Evolutionary conservation across 2,888 invertebrate genomes (phyloP).

Genomic region (Mamestra brassicae): DNA sequence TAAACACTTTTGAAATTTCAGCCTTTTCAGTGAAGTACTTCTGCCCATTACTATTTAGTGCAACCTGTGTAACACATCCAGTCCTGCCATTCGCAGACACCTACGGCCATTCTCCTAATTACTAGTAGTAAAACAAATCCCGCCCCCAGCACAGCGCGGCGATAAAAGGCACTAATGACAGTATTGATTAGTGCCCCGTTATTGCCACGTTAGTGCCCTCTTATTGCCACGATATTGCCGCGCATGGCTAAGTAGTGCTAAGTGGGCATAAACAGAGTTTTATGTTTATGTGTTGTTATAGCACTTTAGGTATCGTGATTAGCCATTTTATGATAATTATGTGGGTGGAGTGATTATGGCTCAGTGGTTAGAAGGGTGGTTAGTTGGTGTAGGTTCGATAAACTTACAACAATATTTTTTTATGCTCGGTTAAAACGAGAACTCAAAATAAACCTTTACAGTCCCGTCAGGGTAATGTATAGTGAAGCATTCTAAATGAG

Average conservation of each 20-base stretch:
- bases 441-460: too few relatives aligned
- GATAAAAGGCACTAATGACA: conserved; percentile 45
- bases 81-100: conserved; percentile 10
- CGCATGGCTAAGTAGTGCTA: conserved; percentile 41
- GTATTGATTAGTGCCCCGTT: conserved; percentile 43
- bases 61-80: not conserved
- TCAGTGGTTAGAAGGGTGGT: not conserved
- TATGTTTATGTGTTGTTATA: conserved; percentile 36
- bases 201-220: not conserved
- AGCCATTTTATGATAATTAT: conserved; percentile 24
- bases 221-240: conserved; percentile 19
- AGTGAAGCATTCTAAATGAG: too few relatives aligned
- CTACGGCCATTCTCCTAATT: conserved; percentile 37
- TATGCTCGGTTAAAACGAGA: too few relatives aligned
- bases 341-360: not conserved
- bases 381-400: not conserved
- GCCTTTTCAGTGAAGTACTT: not conserved
- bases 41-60: conserved; percentile 3
- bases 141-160: conserved; percentile 6
- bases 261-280: conserved; percentile 31
- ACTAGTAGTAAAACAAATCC: conserved; percentile 52
- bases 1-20: too few relatives aligned
- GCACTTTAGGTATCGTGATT: conserved; percentile 13
- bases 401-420: too few relatives aligned
- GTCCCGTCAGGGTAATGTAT: too few relatives aligned